Base-by-base conservation (phyloP, 2,113 vertebrate species). In the Strigops habroptila region DNA sequence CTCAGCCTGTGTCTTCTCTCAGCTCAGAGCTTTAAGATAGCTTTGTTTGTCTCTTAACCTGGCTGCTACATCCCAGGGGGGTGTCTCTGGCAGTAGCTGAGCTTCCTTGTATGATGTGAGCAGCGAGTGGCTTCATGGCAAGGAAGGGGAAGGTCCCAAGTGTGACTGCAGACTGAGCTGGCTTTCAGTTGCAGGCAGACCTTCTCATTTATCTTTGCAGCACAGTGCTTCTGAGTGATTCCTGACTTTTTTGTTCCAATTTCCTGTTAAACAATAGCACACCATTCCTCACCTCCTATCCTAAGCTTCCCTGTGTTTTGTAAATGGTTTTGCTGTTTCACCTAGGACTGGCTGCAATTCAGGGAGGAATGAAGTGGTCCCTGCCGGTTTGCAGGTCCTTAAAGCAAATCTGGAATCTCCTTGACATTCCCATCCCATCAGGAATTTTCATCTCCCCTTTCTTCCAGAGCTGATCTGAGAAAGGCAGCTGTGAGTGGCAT, bases 201-300 rank as follows among this genome's bases (percentile, higher is more conserved):
- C 24, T 68, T 83, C 74, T 44, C 5, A 2, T 93, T 93, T 95
- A 39, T 70, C 79, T 48, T 88, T 74, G 27, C 62, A 94, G 39
- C 86, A 60, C 64, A 84, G 51, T 64, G 21, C 43, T 91, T 88
- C 76, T 88, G 63, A 91, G 59, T 31, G 51, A 95, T 88, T 93
- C 79, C 85, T 88, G 93, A 55, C 14, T 39, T 90, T 95, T 94
- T 76, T 85, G 76, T 86, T 88, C 44, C 24, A 7, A 28, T 88
- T 88, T 93, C 82, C 90, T 86, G 49, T 83, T 86, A 48, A 92
- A 80, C 75, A 91, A 25, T 78, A 88, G n/a, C 49, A 52, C 27
- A 21, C 57, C 30, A 79, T 90, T 91, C 75, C 76, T 89, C 51
- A 48, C 44, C 51, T 85, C 57, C 74, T 68, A 27, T 55, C 70